Base-by-base conservation (phyloP, 1,140 invertebrate species). In the Anoplophora glabripennis region DNA sequence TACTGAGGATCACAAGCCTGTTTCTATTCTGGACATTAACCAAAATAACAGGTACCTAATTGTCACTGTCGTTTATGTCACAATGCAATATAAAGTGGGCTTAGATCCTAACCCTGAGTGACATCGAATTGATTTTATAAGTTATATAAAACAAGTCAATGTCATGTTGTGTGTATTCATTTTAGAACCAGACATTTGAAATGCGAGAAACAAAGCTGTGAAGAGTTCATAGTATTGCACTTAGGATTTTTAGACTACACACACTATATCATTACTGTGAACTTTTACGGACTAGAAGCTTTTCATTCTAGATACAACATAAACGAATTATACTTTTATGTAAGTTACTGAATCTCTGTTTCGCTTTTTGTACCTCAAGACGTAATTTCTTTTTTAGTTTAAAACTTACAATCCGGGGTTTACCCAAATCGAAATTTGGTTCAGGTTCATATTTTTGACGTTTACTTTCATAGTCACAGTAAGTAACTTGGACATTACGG, bases 361-460 rank as follows among this genome's bases (percentile, higher is more conserved):
- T 47, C 41, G 3, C 7, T 10, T 14, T 45, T 45, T 17, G 42
- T 10, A 10, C 10, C 4, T 10, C 33, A 11, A 33, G 34, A 41
- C 12, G 18, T 2, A 53, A n/a, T 54, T 47, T 53, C 33, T 4
- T 72, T 87, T 86, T 60, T 82, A 97, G 94, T 96, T 97, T 74
- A 95, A 95, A 76, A 94, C 89, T 9, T 97, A 96, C 77, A 97
- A 96, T 77, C 90, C 94, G 47, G 87, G 87, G 0, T 98, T 97
- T 72, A 98, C 94, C 8, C 92, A 96, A 78, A 89, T 97, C 69
- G 94, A 98, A 80, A 94, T 98, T 57, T 97, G 94, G 92, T 95
- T 98, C 72, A 80, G 95, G 65, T 90, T 96, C 72, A 90, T 96
- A 67, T 98, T 97, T 76, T 79, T 97, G 21, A 74, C 95, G 3